These are phyloP conservation scores for Malurus leucopterus DNA, from an alignment of 2,797 vertebrate genomes.

Conservation along the genomic window DNA sequence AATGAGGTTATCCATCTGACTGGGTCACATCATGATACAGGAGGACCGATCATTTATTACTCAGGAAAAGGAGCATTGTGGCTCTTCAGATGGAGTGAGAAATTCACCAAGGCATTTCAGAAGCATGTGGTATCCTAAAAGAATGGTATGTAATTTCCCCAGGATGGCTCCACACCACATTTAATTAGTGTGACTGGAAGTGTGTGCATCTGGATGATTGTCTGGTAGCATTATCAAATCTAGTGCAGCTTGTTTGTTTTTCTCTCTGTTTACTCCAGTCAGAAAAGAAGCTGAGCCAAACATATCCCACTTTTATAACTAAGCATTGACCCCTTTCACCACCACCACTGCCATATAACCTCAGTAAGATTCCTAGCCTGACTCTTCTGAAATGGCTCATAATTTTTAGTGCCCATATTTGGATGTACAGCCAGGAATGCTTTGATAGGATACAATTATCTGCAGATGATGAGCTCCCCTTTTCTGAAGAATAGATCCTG, in stretches of 20 bases:
- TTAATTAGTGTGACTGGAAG: slow-evolving; percentile 47
- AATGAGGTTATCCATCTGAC: neutral
- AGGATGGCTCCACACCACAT: slow-evolving; percentile 20
- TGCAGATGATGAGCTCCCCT: neutral
- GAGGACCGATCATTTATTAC: neutral
- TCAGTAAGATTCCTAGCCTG: neutral
- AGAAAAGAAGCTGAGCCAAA: neutral
- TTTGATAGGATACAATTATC: neutral
- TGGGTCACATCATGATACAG: neutral
- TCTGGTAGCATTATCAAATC: slow-evolving; percentile 42
- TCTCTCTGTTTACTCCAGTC: neutral
- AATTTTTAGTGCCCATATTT: neutral
- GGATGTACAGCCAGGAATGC: neutral
- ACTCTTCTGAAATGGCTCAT: neutral
- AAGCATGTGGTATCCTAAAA: neutral
- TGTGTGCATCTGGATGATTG: neutral
- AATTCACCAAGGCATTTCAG: neutral
- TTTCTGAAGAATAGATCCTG: neutral
- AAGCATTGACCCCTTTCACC: neutral
- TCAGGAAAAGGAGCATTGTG: neutral
- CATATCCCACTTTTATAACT: neutral
- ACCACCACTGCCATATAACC: neutral
- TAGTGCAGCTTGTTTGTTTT: neutral
- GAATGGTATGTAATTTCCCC: neutral
- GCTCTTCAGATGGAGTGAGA: neutral